A percentile compares a stretch with the other conserved stretches of the same genome.
These are phyloP conservation scores for Scartelaos histophorus DNA, from an alignment of 2,113 vertebrate genomes.

Conservation along the genomic window DNA sequence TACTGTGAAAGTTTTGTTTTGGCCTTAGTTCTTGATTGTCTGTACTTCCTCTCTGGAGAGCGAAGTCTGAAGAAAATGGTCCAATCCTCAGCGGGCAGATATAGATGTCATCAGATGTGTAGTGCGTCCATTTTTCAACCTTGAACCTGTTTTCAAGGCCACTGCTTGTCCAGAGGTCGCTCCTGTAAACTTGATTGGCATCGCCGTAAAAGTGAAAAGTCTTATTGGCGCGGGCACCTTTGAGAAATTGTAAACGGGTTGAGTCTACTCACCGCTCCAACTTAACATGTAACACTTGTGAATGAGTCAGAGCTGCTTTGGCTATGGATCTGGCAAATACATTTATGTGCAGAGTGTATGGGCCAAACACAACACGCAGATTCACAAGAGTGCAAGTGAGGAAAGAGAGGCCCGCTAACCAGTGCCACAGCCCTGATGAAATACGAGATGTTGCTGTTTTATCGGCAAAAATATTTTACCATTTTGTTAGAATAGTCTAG, in stretches of 20 bases:
- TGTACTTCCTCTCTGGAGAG: slow-evolving; percentile 26
- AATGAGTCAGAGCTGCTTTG: slow-evolving; percentile 53
- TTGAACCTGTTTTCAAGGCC: slow-evolving; percentile 25
- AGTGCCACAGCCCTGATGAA: slow-evolving; percentile 17
- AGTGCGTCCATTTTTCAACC: slow-evolving; percentile 30
- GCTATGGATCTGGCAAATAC: slow-evolving; percentile 48
- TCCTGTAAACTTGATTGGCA: slow-evolving; percentile 54
- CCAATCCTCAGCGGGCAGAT: slow-evolving; percentile 48
- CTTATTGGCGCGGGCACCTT: slow-evolving; percentile 45
- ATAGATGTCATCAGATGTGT: slow-evolving; percentile 57
- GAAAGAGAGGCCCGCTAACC: slow-evolving; percentile 30
- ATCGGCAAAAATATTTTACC: not conserved
- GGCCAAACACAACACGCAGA: slow-evolving; percentile 57
- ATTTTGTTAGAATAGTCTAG: not conserved
- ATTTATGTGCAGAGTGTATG: slow-evolving; percentile 37
- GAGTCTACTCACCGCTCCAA: slow-evolving; percentile 41
- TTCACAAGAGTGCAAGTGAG: slow-evolving; percentile 28
- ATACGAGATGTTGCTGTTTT: slow-evolving; percentile 16
- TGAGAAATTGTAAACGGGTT: slow-evolving; percentile 55
- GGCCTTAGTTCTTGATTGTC: slow-evolving; percentile 11
- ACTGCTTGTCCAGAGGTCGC: slow-evolving; percentile 30
- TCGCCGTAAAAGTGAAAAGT: slow-evolving; percentile 37
- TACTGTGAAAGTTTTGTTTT: slow-evolving; percentile 25
- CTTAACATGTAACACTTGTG: slow-evolving; percentile 52
- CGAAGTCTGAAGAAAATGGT: slow-evolving; percentile 27